Conservation (phyloP, 2,113 vertebrate genomes). For the Dromiciops gliroides region DNA sequence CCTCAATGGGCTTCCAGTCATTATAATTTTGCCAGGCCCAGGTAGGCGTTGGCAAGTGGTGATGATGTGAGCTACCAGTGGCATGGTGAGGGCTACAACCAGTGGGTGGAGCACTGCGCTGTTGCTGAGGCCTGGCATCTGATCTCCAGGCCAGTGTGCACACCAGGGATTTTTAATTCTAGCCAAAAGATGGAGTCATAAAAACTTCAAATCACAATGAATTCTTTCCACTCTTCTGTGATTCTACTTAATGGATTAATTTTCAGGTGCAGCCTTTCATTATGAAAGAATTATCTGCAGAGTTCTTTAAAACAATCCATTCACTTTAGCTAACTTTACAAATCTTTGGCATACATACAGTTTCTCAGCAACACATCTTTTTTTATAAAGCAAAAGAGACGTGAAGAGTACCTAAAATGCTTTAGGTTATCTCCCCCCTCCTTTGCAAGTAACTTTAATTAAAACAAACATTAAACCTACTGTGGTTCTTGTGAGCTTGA, state of each 20-base stretch:
- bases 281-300: not conserved
- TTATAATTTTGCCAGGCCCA: too few relatives aligned
- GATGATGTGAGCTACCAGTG: too few relatives aligned
- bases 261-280: not conserved
- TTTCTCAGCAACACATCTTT: slow-evolving; percentile 5
- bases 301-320: not conserved
- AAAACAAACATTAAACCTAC: not conserved
- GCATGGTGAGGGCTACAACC: too few relatives aligned
- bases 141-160: too few relatives aligned
- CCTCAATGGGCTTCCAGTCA: too few relatives aligned
- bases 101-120: too few relatives aligned
- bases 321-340: not conserved
- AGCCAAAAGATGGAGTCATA: too few relatives aligned
- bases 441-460: not conserved
- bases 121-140: too few relatives aligned
- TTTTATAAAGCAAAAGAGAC: not conserved
- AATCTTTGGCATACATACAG: not conserved
- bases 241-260: not conserved
- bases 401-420: not conserved
- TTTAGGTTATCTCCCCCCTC: not conserved
- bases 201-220: too few relatives aligned
- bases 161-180: too few relatives aligned
- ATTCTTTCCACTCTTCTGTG: too few relatives aligned
- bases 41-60: too few relatives aligned
- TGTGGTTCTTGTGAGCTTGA: not conserved